phyloP scores from a whole-genome alignment of 2,888 invertebrate species.

The Nomada flava region DNA sequence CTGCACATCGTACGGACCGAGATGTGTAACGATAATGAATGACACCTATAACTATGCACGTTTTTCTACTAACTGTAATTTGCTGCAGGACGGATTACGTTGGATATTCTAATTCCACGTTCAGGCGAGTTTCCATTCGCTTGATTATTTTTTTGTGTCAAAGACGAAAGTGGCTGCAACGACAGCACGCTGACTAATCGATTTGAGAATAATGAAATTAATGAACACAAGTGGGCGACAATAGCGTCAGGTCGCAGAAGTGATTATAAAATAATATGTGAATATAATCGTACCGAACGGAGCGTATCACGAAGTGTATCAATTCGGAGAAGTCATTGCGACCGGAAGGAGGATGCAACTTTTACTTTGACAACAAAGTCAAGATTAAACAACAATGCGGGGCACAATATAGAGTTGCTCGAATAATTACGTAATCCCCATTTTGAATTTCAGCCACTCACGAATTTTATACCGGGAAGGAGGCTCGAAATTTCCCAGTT shows the following conservation, averaged over 20 bases:
- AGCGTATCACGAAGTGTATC: constrained; percentile 46
- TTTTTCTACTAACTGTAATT: constrained; percentile 14
- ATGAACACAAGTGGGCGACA: neutral
- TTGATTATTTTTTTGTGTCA: neutral
- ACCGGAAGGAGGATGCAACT: constrained; percentile 63
- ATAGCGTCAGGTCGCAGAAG: constrained; percentile 1
- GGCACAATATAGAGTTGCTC: neutral
- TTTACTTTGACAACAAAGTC: constrained; percentile 46
- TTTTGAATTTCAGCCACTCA: too few relatives aligned
- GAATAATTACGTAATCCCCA: constrained; percentile 29
- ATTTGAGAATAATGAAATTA: neutral
- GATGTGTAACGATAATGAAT: constrained; percentile 36
- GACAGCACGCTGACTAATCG: too few relatives aligned
- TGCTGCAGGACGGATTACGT: neutral
- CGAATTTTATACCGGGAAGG: neutral
- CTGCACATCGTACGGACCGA: constrained; percentile 15
- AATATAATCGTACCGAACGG: constrained; percentile 15
- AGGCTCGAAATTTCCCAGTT: too few relatives aligned
- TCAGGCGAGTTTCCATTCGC: neutral
- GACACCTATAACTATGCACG: constrained; percentile 7
- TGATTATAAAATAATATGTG: neutral
- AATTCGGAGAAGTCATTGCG: constrained; percentile 58
- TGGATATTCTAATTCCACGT: neutral
- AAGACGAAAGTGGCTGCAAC: too few relatives aligned
- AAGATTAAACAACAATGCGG: constrained; percentile 38